Percentiles rank a stretch among this genome's conserved stretches.
phyloP scores from a whole-genome alignment of 2,888 invertebrate species.

The Agonum fuliginosum region DNA sequence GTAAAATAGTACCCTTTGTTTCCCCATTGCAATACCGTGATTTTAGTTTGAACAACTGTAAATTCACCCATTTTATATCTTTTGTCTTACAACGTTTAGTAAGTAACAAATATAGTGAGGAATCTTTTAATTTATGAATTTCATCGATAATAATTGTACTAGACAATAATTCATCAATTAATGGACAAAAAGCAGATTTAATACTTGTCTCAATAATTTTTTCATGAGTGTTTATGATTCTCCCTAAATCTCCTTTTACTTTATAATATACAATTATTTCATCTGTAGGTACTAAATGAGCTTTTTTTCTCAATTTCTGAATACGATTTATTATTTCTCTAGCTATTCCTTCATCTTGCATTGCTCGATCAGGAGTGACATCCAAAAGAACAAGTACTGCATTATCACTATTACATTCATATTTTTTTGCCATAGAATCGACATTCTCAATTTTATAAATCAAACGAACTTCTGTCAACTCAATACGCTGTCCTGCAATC shows the following conservation, averaged over 20 bases:
- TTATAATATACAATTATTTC: slow-evolving; percentile 88
- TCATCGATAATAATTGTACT: slow-evolving; percentile 79
- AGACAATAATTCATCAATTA: slow-evolving; percentile 65
- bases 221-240: slow-evolving; percentile 79
- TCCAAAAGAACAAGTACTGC: slow-evolving; percentile 93
- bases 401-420: slow-evolving; percentile 93
- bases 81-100: too few relatives aligned
- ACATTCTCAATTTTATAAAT: slow-evolving; percentile 85
- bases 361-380: slow-evolving; percentile 89
- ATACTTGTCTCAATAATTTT: slow-evolving; percentile 88
- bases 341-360: slow-evolving; percentile 96
- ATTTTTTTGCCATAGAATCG: slow-evolving; percentile 80
- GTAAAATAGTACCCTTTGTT: slow-evolving; percentile 80
- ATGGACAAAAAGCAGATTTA: slow-evolving; percentile 83
- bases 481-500: slow-evolving; percentile 85
- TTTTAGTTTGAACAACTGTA: slow-evolving; percentile 77
- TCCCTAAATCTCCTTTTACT: slow-evolving; percentile 79
- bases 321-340: slow-evolving; percentile 97
- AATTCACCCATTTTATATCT: slow-evolving; percentile 88
- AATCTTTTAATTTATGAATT: slow-evolving; percentile 83
- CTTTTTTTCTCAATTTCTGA: slow-evolving; percentile 97
- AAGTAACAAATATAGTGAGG: slow-evolving; percentile 64
- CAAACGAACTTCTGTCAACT: slow-evolving; percentile 86
- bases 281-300: slow-evolving; percentile 93
- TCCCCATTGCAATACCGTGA: slow-evolving; percentile 76